Evolutionary conservation across 1,140 invertebrate genomes (phyloP).

Genomic region (Muscidifurax raptorellus): DNA sequence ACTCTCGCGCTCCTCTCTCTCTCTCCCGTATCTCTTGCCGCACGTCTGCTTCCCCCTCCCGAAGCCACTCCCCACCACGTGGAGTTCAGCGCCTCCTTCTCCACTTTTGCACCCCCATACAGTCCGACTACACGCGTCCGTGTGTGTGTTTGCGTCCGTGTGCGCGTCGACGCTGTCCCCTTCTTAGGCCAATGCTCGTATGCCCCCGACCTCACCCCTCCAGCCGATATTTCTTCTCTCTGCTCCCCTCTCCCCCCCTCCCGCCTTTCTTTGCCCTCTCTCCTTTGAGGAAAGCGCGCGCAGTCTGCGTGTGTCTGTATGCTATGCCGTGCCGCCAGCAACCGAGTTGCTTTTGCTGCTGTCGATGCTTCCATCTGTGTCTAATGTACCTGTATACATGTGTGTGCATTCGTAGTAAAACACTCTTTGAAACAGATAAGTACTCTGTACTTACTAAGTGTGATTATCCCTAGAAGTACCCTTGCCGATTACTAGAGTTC

Average conservation of each 20-base stretch:
- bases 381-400: neutral
- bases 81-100: slow-evolving; percentile 50
- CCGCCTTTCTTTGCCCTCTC: slow-evolving; percentile 1
- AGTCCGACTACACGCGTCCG: neutral
- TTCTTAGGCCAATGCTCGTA: slow-evolving; percentile 21
- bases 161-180: slow-evolving; percentile 1
- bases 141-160: neutral
- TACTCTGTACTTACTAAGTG: neutral
- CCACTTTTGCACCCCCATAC: slow-evolving; percentile 42
- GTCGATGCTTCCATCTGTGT: neutral
- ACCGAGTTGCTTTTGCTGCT: neutral
- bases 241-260: slow-evolving; percentile 1
- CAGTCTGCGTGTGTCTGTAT: neutral
- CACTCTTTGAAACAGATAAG: neutral
- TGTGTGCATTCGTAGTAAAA: neutral
- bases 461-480: neutral
- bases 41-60: neutral
- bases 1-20: slow-evolving; percentile 39
- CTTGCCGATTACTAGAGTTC: too few species aligned
- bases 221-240: neutral
- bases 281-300: slow-evolving; percentile 31
- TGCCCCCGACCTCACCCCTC: neutral
- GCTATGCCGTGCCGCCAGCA: neutral
- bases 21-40: too few species aligned
- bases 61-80: neutral